These are phyloP conservation scores for Thamnaconus septentrionalis DNA, from an alignment of 2,113 vertebrate genomes.

Conservation along the genomic window DNA sequence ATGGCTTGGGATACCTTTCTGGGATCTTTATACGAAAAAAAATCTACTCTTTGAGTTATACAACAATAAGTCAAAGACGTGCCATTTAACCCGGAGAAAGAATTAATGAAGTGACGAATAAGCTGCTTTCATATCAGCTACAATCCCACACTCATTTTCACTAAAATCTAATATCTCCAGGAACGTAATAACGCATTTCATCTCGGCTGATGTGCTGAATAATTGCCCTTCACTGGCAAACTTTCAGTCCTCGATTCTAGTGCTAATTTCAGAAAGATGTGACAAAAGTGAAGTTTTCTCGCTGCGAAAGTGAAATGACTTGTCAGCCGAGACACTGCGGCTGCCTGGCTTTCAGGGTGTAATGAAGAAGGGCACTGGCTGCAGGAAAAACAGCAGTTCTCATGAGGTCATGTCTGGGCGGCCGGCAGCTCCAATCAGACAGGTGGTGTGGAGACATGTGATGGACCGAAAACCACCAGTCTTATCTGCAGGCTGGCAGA, in stretches of 20 bases:
- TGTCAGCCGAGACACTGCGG: background rate
- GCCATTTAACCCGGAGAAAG: no score
- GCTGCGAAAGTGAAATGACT: background rate
- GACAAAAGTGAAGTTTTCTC: background rate
- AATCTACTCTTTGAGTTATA: no score
- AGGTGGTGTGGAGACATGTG: conserved; percentile 35
- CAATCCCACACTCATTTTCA: no score
- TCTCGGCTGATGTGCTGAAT: background rate
- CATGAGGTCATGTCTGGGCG: conserved; percentile 30
- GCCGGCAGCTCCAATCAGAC: conserved; percentile 25
- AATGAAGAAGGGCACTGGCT: conserved; percentile 28
- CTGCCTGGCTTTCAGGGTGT: background rate
- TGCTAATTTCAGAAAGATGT: no score
- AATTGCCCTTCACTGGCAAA: background rate
- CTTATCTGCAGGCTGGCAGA: conserved; percentile 52
- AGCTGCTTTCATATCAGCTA: no score
- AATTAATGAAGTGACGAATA: no score
- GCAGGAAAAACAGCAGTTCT: conserved; percentile 1
- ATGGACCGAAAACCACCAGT: conserved; percentile 42
- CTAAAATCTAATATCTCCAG: background rate
- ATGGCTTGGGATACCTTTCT: no score
- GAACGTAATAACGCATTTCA: background rate
- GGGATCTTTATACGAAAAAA: no score
- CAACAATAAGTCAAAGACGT: no score
- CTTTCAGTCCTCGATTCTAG: background rate